Evolutionary conservation across 2,888 invertebrate genomes (phyloP), one percentile per base, ranked within the genome.

Genomic region (Flexamia atlantica): DNA sequence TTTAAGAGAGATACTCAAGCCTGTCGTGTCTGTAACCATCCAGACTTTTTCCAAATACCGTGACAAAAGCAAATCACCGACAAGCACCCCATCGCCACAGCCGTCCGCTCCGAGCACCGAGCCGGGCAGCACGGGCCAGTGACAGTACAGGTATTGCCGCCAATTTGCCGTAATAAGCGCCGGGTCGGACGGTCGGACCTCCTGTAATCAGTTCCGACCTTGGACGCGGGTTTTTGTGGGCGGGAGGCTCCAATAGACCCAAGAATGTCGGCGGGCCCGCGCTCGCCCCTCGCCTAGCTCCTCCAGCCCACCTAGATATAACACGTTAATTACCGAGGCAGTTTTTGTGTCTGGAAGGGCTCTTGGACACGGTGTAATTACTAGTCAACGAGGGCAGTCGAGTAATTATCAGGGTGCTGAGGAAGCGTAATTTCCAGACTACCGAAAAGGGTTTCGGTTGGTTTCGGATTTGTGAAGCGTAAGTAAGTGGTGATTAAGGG

Each of bases 121-220:
- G 36, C 9, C 36, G 3, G 20, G 53, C 53, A 20, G 20, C 53
- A 14, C 14, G 20, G 10, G 53, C 53, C 70, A 70, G 64, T 28
- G 64, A 64, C 64, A 64, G 64, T 64, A 64, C 64, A 64, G 64
- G 64, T 46, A 46, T 28, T 12, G 50, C 46, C 76, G 28, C 42
- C 76, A 76, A 76, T 76, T 76, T 76, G 23, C 76, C 76, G 76
- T 76, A 76, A 76, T 76, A 76, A 28, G 25, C 76, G 76, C 46
- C 20, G 36, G 50, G 50, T 25, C 46, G 76, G 50, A 20, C 76
- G 76, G 40, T 40, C 76, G 76, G 40, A 76, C 40, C 76, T 46
- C 76, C 76, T 76, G 50, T 76, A 76, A 76, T 76, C 40, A 40
- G 46, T 14, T 1, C 25, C 40, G 76, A 46, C 76, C 76, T 76